Base-by-base conservation (phyloP, 2,888 invertebrate genomes). In the Nymphalis polychloros region DNA sequence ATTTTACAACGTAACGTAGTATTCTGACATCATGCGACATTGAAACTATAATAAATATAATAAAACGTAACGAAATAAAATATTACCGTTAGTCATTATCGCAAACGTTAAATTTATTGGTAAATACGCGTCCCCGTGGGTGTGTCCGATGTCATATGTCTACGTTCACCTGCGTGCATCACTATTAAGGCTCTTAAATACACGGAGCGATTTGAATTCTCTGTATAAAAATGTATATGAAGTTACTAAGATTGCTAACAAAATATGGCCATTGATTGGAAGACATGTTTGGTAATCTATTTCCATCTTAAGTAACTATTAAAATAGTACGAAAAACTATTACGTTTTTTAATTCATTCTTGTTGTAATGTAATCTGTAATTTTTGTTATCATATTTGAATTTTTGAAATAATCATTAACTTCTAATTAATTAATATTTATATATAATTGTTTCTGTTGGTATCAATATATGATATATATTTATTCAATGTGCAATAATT, bases 91-190 rank as follows among this genome's bases (percentile, higher is more conserved):
- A 27, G 53, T 62, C 53, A 67, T 67, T 62, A 62, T 67, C 61
- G 55, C 61, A 55, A 53, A 55, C 55, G 66, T 55, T 62, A 67
- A 63, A 68, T 68, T 68, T 65, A 68, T 65, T 68, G 59, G 68
- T 68, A 65, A 71, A 47, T 65, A 65, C 49, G 59, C 27, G 61
- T 61, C 47, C 53, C 49, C 65, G 68, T 71, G 68, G 70, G 68
- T 55, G 71, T 71, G 63, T 49, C 71, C 68, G 23, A 55, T 71
- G 68, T 68, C 71, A 68, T 67, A 48, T 55, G 62, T 67, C 61
- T 27, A 55, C 61, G 52, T 16, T 59, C 66, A 66, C 61, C 66
- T 66, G 61, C 50, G 66, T 55, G 55, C 55, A 57, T 49, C 48
- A 61, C 19, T 46, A 55, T 48, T 62, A 61, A 67, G 61, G 66